Base-by-base conservation (phyloP, 1,140 invertebrate species). In the Drosophila sturtevanti region DNA sequence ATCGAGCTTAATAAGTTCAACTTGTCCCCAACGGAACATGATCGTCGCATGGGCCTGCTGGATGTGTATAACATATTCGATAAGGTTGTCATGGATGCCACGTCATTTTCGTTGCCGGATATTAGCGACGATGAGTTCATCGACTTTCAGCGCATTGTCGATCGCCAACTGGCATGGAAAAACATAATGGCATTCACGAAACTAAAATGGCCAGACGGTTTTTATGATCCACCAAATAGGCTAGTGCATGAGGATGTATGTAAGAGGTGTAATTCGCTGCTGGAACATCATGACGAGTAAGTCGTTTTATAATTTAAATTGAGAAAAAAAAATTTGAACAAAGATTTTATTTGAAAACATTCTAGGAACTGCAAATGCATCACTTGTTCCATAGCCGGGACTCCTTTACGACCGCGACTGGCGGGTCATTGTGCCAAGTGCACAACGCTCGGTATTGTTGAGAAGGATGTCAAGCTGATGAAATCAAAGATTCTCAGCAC, bases 1-100 rank as follows among this genome's bases (percentile, higher is more conserved):
- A 78, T 84, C 44, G 79, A 89, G 79, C 70, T 92, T 4, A 87
- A 92, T 72, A 79, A 84, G 76, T 92, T 89, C 65, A 91, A 91
- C 78, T 80, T 91, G 69, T 90, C 90, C 55, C 75, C 74, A 27
- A 89, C 85, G 21, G 91, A 91, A 62, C 79, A 90, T 60, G 79
- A 89, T 56, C 80, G 89, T 61, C 79, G 91, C 56, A 89, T 74
- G 52, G 77, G 86, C 70, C 70, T 91, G 11, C 60, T 91, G 55
- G 81, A 90, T 77, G 81, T 92, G 71, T 90, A 91, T 65, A 86
- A 87, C 68, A 90, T 92, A 77, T 91, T 92, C 58, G 87, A 92
- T 55, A 87, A 81, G 63, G 90, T 92, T 69, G 81, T 91, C 27
- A 76, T 90, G 65, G 90, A 91, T 65, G 87, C 90, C 65, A 90